A percentile compares a stretch with the other conserved stretches of the same genome.
These are phyloP conservation scores for Caerostris extrusa DNA, from an alignment of 1,140 invertebrate species.

Conservation along the genomic window DNA sequence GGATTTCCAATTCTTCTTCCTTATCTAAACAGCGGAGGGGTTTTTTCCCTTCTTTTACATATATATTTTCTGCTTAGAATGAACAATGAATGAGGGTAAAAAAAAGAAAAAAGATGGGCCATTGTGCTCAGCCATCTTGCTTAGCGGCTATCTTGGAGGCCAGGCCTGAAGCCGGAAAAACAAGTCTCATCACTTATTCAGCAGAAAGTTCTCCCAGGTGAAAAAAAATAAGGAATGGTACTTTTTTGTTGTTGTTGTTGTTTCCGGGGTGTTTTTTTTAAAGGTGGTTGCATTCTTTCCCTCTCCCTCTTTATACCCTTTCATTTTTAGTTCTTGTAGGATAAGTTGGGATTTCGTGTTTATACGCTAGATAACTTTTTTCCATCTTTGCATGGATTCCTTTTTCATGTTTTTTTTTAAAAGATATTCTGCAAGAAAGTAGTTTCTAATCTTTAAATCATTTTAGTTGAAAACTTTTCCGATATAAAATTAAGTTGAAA, in stretches of 20 bases:
- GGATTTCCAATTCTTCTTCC: not conserved
- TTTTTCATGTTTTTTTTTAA: not conserved
- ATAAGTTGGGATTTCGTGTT: slow-evolving; percentile 7
- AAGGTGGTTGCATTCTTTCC: not conserved
- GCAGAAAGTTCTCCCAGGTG: not conserved
- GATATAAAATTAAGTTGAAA: too few species aligned
- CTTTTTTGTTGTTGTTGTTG: not conserved
- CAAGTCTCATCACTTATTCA: slow-evolving; percentile 46
- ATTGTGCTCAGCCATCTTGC: not conserved
- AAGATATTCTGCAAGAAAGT: too few species aligned
- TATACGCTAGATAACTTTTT: not conserved
- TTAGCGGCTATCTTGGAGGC: slow-evolving; percentile 14
- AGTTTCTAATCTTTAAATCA: too few species aligned
- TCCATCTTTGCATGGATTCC: not conserved
- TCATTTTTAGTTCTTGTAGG: not conserved
- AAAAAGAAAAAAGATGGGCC: not conserved
- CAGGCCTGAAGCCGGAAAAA: not conserved
- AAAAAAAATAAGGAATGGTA: not conserved
- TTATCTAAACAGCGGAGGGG: not conserved
- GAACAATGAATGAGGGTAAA: not conserved
- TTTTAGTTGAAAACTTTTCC: too few species aligned
- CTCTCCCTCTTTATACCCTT: not conserved
- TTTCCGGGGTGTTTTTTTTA: not conserved
- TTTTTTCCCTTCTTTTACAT: too few species aligned
- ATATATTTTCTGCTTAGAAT: not conserved